Conservation (phyloP, 2,888 invertebrate species). For the Melieria picta region DNA sequence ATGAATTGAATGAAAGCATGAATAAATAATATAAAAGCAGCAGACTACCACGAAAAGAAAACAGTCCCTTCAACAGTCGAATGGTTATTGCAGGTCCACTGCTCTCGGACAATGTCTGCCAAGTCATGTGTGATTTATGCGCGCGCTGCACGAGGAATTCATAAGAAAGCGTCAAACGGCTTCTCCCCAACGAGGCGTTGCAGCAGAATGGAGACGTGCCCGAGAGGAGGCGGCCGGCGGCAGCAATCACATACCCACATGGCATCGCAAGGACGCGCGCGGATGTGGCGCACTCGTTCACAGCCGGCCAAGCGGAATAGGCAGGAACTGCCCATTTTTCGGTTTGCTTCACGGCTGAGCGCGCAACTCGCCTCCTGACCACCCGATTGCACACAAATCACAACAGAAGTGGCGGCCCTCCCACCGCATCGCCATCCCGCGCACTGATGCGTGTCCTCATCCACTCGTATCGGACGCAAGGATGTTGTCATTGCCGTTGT, state of each 20-base stretch:
- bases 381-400: constrained; percentile 43
- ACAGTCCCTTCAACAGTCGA: too few relatives aligned
- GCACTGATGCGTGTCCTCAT: constrained; percentile 1
- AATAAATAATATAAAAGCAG: too few relatives aligned
- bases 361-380: constrained; percentile 20
- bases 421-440: constrained; percentile 16
- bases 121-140: constrained; percentile 52
- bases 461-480: not conserved
- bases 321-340: constrained; percentile 45
- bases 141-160: constrained; percentile 14
- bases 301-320: constrained; percentile 20
- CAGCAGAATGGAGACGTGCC: constrained; percentile 4
- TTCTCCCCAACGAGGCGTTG: not conserved
- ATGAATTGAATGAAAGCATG: too few relatives aligned
- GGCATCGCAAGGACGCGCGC: not conserved
- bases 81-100: constrained; percentile 5
- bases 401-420: constrained; percentile 42
- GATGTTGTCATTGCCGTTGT: constrained; percentile 17
- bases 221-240: not conserved
- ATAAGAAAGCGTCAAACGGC: constrained; percentile 10
- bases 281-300: not conserved
- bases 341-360: constrained; percentile 35
- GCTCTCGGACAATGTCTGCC: constrained; percentile 39
- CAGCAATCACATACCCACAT: not conserved
- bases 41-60: too few relatives aligned